Evolutionary conservation across 2,888 invertebrate species (phyloP), one percentile per base, ranked within the genome.

Genomic region (Lymantria dispar): DNA sequence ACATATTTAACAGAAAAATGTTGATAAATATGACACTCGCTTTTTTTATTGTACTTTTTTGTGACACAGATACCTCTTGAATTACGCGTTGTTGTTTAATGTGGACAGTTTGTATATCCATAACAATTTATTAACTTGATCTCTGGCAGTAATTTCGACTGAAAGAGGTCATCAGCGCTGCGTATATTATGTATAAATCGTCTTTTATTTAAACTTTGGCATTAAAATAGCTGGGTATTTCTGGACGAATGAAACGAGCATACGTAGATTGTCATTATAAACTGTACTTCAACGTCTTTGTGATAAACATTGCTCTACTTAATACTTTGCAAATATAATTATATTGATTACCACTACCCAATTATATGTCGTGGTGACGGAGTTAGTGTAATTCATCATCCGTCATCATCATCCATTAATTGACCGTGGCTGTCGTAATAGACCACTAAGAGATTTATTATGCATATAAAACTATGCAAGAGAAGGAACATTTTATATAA

Each of bases 61-160:
- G 45, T 64, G 82, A 63, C 85, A 83, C 84, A 83, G 75, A 83
- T 85, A 78, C 77, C 71, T 71, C 72, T 75, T 77, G 74, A 74
- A 64, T 79, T 78, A 80, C 76, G 62, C 61, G 60, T 67, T 70
- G 68, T 74, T 73, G 68, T 62, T 55, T 47, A 54, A 70, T 69
- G 66, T 59, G 60, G 68, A 69, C 67, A 10, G 61, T 69, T 73
- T 11, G 29, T 42, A 68, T 74, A 75, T 76, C 77, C 75, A 73
- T 72, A 74, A 68, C 70, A 79, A 85, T 87, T 83, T 85, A 87
- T 85, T 73, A 74, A 66, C 65, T 63, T 68, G 76, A 78, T 81
- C 72, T 72, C 69, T 68, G 74, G 76, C 84, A 77, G 79, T 87
- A 84, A 83, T 64, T 64, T 58, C 62, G 64, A 55, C 62, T 48